These are phyloP conservation scores for Augiades crinisus DNA, from an alignment of 2,888 invertebrate species.

Conservation along the genomic window DNA sequence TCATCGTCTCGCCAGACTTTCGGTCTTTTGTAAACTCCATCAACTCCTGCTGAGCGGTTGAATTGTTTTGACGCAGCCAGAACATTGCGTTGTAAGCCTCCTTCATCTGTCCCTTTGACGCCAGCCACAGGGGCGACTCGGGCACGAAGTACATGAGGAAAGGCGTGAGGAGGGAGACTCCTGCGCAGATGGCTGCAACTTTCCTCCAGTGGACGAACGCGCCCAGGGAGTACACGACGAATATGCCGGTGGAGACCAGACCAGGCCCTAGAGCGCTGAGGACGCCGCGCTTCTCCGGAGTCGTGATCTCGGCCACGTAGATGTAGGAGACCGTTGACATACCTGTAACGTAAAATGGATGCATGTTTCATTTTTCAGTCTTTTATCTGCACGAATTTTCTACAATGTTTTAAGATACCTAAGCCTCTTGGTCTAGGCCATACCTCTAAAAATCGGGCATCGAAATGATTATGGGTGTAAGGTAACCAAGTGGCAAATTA, in stretches of 20 bases:
- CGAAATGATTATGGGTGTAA: no score
- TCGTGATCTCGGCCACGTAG: conserved; percentile 86
- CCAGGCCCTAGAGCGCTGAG: conserved; percentile 86
- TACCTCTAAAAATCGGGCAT: no score
- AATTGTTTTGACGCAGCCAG: conserved; percentile 84
- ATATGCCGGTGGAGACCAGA: conserved; percentile 86
- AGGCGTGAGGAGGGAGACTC: conserved; percentile 78
- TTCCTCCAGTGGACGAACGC: conserved; percentile 85
- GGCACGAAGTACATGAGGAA: conserved; percentile 83
- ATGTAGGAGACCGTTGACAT: conserved; percentile 86
- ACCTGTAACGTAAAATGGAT: conserved; percentile 63
- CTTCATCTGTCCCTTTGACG: conserved; percentile 81
- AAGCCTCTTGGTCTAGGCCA: no score
- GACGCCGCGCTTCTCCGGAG: conserved; percentile 85
- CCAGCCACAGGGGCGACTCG: conserved; percentile 86
- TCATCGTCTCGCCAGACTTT: conserved; percentile 58
- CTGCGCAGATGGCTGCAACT: conserved; percentile 84
- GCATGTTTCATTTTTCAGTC: no score
- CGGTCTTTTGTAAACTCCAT: conserved; percentile 80
- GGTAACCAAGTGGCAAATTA: no score
- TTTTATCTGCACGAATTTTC: no score
- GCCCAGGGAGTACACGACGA: conserved; percentile 85
- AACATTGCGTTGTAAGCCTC: conserved; percentile 83
- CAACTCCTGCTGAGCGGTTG: conserved; percentile 83
- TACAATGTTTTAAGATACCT: no score